phyloP scores from a whole-genome alignment of 2,797 vertebrate genomes.

The Menidia menidia region DNA sequence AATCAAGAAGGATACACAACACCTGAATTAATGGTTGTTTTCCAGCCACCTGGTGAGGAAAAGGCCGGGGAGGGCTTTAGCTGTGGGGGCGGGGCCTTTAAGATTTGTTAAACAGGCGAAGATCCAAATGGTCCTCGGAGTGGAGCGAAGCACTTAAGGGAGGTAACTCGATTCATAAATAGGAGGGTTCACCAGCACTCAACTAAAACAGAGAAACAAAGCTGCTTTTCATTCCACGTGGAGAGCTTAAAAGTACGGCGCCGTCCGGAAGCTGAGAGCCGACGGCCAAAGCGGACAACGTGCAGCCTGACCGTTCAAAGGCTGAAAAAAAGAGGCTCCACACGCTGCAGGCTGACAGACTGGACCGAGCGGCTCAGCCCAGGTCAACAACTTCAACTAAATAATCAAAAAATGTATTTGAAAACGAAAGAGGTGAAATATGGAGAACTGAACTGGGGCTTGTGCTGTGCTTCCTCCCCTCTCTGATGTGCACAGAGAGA shows the following conservation, averaged over 20 bases:
- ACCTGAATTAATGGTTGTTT: slow-evolving; percentile 44
- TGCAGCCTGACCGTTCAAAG: slow-evolving; percentile 8
- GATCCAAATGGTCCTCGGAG: slow-evolving; percentile 54
- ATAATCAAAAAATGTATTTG: no score
- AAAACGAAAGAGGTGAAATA: slow-evolving; percentile 16
- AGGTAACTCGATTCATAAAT: slow-evolving; percentile 59
- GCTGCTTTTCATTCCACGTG: slow-evolving; percentile 46
- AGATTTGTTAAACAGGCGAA: slow-evolving; percentile 67
- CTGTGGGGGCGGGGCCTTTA: slow-evolving; percentile 25
- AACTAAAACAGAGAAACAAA: slow-evolving; percentile 48
- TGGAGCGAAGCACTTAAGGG: slow-evolving; percentile 62
- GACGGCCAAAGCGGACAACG: slow-evolving; percentile 12
- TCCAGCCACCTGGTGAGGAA: slow-evolving; percentile 37
- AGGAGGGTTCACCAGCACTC: slow-evolving; percentile 42
- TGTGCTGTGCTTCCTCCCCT: slow-evolving; percentile 54
- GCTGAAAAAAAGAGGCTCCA: slow-evolving; percentile 19
- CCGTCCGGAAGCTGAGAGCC: slow-evolving; percentile 16
- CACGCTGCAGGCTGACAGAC: slow-evolving; percentile 27
- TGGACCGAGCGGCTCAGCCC: slow-evolving; percentile 2
- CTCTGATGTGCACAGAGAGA: slow-evolving; percentile 12
- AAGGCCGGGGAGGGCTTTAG: background rate
- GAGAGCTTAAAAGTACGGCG: slow-evolving; percentile 8
- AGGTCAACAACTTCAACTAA: background rate
- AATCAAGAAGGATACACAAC: slow-evolving; percentile 40
- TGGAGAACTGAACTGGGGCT: background rate